Base-by-base conservation (phyloP, 2,888 invertebrate species). In the Melangyna quadrimaculata region DNA sequence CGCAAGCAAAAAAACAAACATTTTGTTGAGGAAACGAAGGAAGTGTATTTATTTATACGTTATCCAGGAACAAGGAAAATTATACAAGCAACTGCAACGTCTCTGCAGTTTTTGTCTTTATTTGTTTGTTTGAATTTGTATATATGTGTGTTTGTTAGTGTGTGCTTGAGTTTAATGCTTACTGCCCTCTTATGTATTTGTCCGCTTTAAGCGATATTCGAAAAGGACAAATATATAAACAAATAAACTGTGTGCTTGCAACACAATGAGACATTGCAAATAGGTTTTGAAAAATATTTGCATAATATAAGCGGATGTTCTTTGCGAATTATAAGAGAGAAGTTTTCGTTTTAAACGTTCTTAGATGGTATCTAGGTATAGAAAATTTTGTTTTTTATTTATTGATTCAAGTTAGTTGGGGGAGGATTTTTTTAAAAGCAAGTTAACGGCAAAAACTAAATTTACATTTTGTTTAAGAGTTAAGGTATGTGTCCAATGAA, bases 261-360 rank as follows among this genome's bases (percentile, higher is more conserved):
- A 73, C 69, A 72, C 75, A 73, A 80, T 65, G 73, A 81, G 73
- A 83, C 83, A 80, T 35, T 69, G 86, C 80, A 70, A 86, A 73
- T 77, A 81, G 73, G 80, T 77, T 86, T 59, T 57, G 35, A 48
- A 51, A 78, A 70, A 81, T 73, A 86, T 86, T 86, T 86, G 80
- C 86, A 80, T 77, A 77, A 45, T 53, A 80, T 77, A 73, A 73
- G 55, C 86, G 80, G 86, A 86, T 78, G 86, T 81, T 72, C 43
- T 59, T 53, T 37, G 40, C 32, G 59, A 72, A 72, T 55, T 29
- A 45, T 29, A 48, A 19, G 7, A 72, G 51, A 67, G n/a, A 72
- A 78, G 43, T 72, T 51, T 53, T 53, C 61, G 32, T 70, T 57
- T 27, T 14, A n/a, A 63, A 14, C 48, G 55, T 69, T 32, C n/a